Conservation (phyloP, 2,888 invertebrate genomes). For the Buathra laborator region DNA sequence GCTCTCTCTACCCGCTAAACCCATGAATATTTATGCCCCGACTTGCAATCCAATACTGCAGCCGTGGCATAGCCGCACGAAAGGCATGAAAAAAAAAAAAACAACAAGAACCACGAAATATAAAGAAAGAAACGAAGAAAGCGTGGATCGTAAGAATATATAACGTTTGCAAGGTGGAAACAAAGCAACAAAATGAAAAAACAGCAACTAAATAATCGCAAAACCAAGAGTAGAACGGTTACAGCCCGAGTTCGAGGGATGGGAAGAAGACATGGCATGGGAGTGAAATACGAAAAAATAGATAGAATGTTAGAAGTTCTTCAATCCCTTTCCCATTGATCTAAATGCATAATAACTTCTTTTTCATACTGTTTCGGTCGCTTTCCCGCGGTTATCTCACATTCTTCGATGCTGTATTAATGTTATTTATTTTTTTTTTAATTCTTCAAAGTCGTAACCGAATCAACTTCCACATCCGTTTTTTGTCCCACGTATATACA, state of each 20-base stretch:
- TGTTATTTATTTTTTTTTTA: neutral
- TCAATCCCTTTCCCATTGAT: neutral
- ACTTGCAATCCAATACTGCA: conserved; percentile 73
- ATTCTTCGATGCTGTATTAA: conserved; percentile 2
- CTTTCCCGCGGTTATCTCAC: conserved; percentile 41
- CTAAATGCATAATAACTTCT: neutral
- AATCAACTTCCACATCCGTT: conserved; percentile 33
- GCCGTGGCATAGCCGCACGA: conserved; percentile 38
- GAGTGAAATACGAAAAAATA: neutral
- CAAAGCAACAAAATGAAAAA: neutral
- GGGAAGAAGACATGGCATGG: neutral
- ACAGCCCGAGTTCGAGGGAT: neutral
- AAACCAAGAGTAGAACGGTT: neutral
- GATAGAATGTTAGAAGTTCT: neutral
- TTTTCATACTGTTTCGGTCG: neutral
- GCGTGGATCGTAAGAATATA: conserved; percentile 24
- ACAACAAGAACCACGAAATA: conserved; percentile 3
- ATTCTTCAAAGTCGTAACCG: conserved; percentile 17
- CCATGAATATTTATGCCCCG: conserved; percentile 80
- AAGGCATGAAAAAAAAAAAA: conserved; percentile 24
- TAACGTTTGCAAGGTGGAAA: conserved; percentile 20
- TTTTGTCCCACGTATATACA: neutral
- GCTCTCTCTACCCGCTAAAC: conserved; percentile 55
- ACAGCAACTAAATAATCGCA: neutral
- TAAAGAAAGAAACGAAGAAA: conserved; percentile 27